Evolutionary conservation across 2,113 vertebrate genomes (phyloP).

Genomic region (Tichodroma muraria): DNA sequence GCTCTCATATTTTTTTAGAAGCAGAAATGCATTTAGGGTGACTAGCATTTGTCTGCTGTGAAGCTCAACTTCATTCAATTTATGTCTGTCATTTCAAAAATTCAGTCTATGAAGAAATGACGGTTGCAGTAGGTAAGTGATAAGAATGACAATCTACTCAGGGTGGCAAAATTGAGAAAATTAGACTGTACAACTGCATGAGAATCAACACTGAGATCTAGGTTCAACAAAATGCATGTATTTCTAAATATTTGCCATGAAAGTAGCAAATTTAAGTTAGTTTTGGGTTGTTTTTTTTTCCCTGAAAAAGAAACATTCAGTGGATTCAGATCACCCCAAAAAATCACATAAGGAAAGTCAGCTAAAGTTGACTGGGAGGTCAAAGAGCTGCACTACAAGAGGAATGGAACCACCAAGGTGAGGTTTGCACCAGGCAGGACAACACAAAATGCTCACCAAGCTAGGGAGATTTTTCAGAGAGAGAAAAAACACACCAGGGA

Average conservation of each 20-base stretch:
- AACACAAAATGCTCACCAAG: neutral
- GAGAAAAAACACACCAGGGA: fast-evolving
- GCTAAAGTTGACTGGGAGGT: neutral
- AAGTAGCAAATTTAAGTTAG: neutral
- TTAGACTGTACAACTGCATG: neutral
- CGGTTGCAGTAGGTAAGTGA: neutral
- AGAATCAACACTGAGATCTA: neutral
- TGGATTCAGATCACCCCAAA: neutral
- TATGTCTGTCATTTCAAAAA: neutral
- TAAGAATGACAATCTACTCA: neutral
- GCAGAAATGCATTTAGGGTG: neutral
- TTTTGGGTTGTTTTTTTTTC: neutral
- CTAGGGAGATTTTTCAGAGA: neutral
- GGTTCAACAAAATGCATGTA: neutral
- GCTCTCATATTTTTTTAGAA: neutral
- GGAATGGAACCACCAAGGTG: neutral
- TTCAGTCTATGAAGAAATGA: neutral
- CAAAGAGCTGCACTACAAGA: neutral
- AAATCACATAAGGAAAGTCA: neutral
- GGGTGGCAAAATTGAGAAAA: neutral
- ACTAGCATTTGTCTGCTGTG: neutral
- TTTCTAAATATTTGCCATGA: neutral
- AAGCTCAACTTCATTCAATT: neutral
- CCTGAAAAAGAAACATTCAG: neutral
- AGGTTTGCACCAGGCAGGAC: neutral